A percentile compares a stretch with the other conserved stretches of the same genome.
Evolutionary conservation across 2,888 invertebrate species (phyloP).

Genomic region (Chirona hameri): DNA sequence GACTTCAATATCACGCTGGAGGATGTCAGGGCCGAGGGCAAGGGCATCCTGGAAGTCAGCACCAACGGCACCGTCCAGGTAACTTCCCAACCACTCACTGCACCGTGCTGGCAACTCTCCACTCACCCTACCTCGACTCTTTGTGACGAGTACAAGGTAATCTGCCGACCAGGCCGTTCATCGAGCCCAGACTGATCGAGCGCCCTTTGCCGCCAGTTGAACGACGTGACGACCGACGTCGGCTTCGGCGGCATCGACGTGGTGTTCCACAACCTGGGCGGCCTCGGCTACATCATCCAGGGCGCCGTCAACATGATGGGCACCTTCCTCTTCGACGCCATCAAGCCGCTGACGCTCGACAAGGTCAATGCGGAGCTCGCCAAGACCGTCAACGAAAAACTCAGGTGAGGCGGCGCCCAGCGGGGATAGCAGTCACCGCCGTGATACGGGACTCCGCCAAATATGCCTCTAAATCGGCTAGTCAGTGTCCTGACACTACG

Average conservation of each 20-base stretch:
- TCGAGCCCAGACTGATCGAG: too few relatives aligned
- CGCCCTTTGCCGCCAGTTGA: constrained; percentile 50
- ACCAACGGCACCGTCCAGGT: constrained; percentile 65
- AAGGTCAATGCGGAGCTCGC: constrained; percentile 67
- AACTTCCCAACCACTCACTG: neutral
- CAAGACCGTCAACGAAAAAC: constrained; percentile 67
- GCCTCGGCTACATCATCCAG: constrained; percentile 61
- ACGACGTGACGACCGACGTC: constrained; percentile 74
- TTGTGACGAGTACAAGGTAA: too few relatives aligned
- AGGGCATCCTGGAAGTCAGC: constrained; percentile 67
- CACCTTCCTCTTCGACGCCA: constrained; percentile 75
- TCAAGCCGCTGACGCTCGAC: constrained; percentile 76
- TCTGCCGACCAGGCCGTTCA: too few relatives aligned
- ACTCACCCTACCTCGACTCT: too few relatives aligned
- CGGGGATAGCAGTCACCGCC: neutral
- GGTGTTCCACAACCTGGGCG: constrained; percentile 77
- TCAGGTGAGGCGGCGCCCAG: constrained; percentile 55
- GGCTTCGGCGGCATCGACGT: constrained; percentile 69
- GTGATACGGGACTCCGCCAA: constrained; percentile 45
- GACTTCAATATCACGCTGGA: constrained; percentile 72
- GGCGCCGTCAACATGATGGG: constrained; percentile 77
- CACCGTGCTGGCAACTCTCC: too few relatives aligned
- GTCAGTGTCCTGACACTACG: too few relatives aligned
- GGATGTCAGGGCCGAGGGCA: constrained; percentile 64
- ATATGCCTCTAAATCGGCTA: too few relatives aligned